These are phyloP conservation scores for Tragelaphus strepsiceros DNA, from an alignment of 2,113 vertebrate species.

Conservation along the genomic window DNA sequence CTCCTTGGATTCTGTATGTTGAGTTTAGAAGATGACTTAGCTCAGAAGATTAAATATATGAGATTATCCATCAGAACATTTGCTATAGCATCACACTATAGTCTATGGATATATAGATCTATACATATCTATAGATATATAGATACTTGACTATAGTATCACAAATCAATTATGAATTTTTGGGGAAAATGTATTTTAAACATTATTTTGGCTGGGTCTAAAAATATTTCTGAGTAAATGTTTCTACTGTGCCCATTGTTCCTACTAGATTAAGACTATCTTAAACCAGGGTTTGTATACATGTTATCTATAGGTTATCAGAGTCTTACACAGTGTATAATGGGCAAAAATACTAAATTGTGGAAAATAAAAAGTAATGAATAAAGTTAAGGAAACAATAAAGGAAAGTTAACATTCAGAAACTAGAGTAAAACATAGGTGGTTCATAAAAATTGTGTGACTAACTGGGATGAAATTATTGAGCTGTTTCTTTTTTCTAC, in stretches of 20 bases:
- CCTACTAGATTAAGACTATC: neutral
- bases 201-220: neutral
- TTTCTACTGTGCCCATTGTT: neutral
- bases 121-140: neutral
- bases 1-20: slow-evolving; percentile 8
- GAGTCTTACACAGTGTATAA: neutral
- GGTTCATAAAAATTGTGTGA: neutral
- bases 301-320: neutral
- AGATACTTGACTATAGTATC: neutral
- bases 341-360: neutral
- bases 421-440: neutral
- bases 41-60: slow-evolving; percentile 2
- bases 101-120: neutral
- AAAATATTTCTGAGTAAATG: neutral
- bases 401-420: neutral
- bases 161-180: neutral
- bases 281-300: neutral
- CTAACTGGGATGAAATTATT: neutral
- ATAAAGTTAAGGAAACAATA: neutral
- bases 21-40: neutral
- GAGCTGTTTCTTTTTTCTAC: neutral
- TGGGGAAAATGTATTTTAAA: neutral
- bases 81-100: neutral
- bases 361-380: neutral
- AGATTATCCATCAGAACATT: slow-evolving; percentile 45